Conservation (phyloP, 2,797 vertebrate genomes). For the Enteromius mattozi region DNA sequence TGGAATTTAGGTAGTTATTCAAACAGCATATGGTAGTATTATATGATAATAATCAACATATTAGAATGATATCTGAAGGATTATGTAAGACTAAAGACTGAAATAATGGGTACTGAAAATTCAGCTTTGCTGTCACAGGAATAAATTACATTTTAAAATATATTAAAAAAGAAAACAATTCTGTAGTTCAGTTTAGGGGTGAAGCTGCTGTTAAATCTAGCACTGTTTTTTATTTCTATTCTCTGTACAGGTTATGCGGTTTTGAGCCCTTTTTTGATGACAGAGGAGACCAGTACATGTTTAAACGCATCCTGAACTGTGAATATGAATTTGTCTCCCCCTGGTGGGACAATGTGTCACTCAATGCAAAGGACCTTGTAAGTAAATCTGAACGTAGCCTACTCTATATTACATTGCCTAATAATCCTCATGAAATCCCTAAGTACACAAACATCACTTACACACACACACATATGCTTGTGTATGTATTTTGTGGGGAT, state of each 20-base stretch:
- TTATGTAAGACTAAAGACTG: neutral
- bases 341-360: conserved; percentile 91
- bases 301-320: conserved; percentile 88
- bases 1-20: neutral
- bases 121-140: neutral
- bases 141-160: neutral
- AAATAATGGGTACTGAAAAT: neutral
- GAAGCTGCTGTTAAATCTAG: neutral
- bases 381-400: conserved; percentile 61
- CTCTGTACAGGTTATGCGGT: conserved; percentile 81
- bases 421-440: neutral
- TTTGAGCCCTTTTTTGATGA: conserved; percentile 92
- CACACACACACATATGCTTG: neutral
- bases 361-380: conserved; percentile 91
- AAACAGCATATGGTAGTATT: no score
- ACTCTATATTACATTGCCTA: neutral
- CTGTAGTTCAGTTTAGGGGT: neutral
- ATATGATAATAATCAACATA: neutral
- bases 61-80: neutral
- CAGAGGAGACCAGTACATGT: conserved; percentile 82
- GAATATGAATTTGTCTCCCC: conserved; percentile 92
- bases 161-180: neutral
- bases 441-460: neutral
- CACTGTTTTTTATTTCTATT: conserved; percentile 18
- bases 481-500: neutral